Percentiles rank a stretch among this genome's conserved stretches.
Conservation (phyloP, 1,140 invertebrate genomes). For the Aphis gossypii region DNA sequence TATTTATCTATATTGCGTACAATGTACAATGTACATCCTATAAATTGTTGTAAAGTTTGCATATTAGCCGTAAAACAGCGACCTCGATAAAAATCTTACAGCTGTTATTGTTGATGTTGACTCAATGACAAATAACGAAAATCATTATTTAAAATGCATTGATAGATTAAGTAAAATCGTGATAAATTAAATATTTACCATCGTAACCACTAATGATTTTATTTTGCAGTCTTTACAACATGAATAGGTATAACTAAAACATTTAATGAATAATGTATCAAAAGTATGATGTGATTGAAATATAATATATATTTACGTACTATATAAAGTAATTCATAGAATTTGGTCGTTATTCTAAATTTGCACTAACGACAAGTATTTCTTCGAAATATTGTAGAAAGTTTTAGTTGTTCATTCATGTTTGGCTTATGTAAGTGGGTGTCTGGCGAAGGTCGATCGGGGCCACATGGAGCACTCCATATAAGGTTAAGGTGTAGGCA, state of each 20-base stretch:
- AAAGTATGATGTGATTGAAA: not conserved
- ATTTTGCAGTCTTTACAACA: not conserved
- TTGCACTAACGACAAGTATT: not conserved
- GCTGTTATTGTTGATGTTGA: slow-evolving; percentile 30
- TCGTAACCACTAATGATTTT: not conserved
- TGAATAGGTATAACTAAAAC: not conserved
- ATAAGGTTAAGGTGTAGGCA: slow-evolving; percentile 58
- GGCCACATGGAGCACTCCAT: slow-evolving; percentile 49
- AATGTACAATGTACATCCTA: not conserved
- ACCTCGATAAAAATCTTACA: slow-evolving; percentile 24
- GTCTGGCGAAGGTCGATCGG: slow-evolving; percentile 41
- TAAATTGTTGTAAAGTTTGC: slow-evolving; percentile 38
- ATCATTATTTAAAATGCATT: not conserved
- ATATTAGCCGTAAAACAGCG: not conserved
- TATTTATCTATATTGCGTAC: not conserved
- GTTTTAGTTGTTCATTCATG: slow-evolving; percentile 55
- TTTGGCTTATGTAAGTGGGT: slow-evolving; percentile 48
- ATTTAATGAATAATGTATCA: not conserved
- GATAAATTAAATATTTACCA: not conserved
- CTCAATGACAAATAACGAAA: slow-evolving; percentile 14
- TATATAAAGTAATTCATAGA: not conserved
- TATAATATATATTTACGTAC: not conserved
- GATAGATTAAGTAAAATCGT: slow-evolving; percentile 6
- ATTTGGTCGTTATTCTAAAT: not conserved
- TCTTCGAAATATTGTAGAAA: slow-evolving; percentile 37